A percentile compares a stretch with the other conserved stretches of the same genome.
Evolutionary conservation across 2,888 invertebrate genomes (phyloP).

Genomic region (Drosophila rellima): DNA sequence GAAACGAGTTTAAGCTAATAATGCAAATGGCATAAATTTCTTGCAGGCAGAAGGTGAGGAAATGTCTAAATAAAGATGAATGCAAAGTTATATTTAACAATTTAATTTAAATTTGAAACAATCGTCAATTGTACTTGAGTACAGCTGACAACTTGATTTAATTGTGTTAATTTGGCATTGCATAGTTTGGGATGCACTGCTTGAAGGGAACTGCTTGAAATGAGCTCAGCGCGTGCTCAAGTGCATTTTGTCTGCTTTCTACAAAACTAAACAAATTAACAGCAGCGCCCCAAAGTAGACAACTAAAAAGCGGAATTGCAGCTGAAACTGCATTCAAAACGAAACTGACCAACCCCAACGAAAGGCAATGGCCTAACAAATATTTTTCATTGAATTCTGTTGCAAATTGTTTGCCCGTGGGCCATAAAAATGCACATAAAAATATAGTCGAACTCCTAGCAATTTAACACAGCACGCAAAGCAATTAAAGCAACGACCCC

Average conservation of each 20-base stretch:
- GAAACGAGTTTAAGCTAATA: constrained; percentile 33
- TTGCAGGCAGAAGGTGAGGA: constrained; percentile 13
- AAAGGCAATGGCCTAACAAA: constrained; percentile 15
- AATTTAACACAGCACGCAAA: constrained; percentile 57
- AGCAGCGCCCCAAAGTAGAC: constrained; percentile 24
- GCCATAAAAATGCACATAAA: constrained; percentile 70
- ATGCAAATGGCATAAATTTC: constrained; percentile 38
- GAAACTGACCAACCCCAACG: constrained; percentile 66
- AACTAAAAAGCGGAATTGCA: constrained; percentile 26
- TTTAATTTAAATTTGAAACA: background rate
- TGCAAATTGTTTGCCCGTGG: constrained; percentile 51
- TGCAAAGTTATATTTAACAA: constrained; percentile 1
- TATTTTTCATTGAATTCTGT: constrained; percentile 38
- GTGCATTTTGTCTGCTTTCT: constrained; percentile 37
- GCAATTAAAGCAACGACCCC: constrained; percentile 63
- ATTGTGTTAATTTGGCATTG: constrained; percentile 27
- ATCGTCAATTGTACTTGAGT: constrained; percentile 7
- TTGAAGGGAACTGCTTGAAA: constrained; percentile 35
- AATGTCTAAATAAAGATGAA: constrained; percentile 7
- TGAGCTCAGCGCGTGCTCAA: constrained; percentile 47
- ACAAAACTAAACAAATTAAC: constrained; percentile 29
- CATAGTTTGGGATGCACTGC: constrained; percentile 25
- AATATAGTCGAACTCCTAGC: constrained; percentile 19
- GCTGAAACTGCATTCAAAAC: constrained; percentile 27
- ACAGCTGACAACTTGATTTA: constrained; percentile 7